A percentile compares a stretch with the other conserved stretches of the same genome.
phyloP scores from a whole-genome alignment of 1,140 invertebrate genomes.

The honey bee (Apis mellifera) region Amel_HAv3.1 CM009931.2:26368501-26369000 shows the following conservation, averaged over 20 bases:
- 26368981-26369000: too few relatives aligned
- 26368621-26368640: constrained; percentile 59
- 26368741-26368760: constrained; percentile 74
- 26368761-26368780: constrained; percentile 56
- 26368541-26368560: constrained; percentile 18
- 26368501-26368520: constrained; percentile 68
- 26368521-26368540: neutral
- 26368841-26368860: neutral
- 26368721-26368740: constrained; percentile 80
- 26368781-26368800: constrained; percentile 43
- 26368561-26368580: neutral
- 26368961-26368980: too few relatives aligned
- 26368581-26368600: neutral
- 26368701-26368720: constrained; percentile 76
- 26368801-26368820: neutral
- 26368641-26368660: constrained; percentile 79
- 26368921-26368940: neutral
- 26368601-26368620: constrained; percentile 13
- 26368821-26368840: neutral
- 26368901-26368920: neutral
- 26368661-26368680: constrained; percentile 75
- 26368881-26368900: neutral
- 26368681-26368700: constrained; percentile 68
- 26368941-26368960: neutral
- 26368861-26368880: constrained; percentile 34